Evolutionary conservation across 2,888 invertebrate genomes (phyloP).

Genomic region (Eulithis prunata): DNA sequence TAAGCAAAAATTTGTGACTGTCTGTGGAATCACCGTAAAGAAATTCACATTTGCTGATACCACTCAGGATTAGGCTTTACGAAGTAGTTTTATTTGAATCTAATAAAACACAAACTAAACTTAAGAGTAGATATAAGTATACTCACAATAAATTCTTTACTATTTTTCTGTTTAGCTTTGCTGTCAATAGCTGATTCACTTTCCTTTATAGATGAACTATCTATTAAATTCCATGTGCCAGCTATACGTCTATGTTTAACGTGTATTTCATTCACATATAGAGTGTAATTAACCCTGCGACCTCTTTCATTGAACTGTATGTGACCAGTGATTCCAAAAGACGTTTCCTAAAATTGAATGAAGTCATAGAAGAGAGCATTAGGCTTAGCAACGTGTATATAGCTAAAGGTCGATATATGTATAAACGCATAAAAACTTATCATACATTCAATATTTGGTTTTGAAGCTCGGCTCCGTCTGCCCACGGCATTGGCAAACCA

Average conservation of each 20-base stretch:
- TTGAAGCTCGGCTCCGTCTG: constrained; percentile 64
- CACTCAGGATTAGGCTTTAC: too few relatives aligned
- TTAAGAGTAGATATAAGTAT: too few relatives aligned
- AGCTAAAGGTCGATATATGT: too few relatives aligned
- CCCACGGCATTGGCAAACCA: constrained; percentile 55
- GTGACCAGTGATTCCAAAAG: constrained; percentile 87
- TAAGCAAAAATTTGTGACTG: too few relatives aligned
- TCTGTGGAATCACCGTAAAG: too few relatives aligned
- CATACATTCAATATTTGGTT: constrained; percentile 64
- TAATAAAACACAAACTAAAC: too few relatives aligned
- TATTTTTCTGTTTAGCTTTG: constrained; percentile 70
- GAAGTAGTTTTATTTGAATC: too few relatives aligned
- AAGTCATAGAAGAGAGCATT: too few relatives aligned
- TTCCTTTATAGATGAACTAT: constrained; percentile 80
- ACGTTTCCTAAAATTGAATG: constrained; percentile 81
- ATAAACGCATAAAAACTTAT: neutral
- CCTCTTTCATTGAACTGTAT: constrained; percentile 88
- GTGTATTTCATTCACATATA: constrained; percentile 87
- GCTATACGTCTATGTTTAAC: constrained; percentile 51
- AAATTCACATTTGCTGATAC: too few relatives aligned
- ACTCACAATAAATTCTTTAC: constrained; percentile 39
- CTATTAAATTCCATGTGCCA: constrained; percentile 68
- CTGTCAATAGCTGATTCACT: constrained; percentile 8
- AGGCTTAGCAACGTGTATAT: too few relatives aligned
- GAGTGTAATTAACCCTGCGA: constrained; percentile 86